Percentiles rank a stretch among this genome's conserved stretches.
phyloP scores from a whole-genome alignment of 2,797 vertebrate species.

The Bryconaethiops microstoma region DNA sequence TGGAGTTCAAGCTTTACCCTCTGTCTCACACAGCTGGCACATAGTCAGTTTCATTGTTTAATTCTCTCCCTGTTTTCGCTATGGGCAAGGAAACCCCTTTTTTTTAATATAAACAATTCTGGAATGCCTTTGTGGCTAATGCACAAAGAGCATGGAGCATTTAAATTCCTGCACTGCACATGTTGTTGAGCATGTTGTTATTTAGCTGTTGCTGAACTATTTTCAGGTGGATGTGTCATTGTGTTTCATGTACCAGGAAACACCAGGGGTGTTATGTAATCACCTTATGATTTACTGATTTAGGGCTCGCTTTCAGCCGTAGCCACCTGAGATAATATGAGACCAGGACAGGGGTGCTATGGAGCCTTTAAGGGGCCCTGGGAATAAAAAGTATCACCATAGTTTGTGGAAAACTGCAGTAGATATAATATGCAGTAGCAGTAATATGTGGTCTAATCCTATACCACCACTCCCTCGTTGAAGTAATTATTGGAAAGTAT shows the following conservation, averaged over 20 bases:
- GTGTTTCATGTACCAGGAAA: constrained; percentile 3
- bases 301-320: background rate
- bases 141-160: background rate
- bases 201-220: background rate
- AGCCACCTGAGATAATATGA: background rate
- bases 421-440: too few relatives aligned
- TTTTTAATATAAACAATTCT: background rate
- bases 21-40: background rate
- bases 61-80: constrained; percentile 1
- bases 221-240: background rate
- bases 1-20: background rate
- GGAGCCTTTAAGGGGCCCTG: too few relatives aligned
- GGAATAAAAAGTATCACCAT: too few relatives aligned
- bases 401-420: too few relatives aligned
- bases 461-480: too few relatives aligned
- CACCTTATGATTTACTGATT: background rate
- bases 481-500: too few relatives aligned
- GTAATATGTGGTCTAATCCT: too few relatives aligned
- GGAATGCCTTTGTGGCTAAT: background rate
- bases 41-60: constrained; percentile 4
- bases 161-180: background rate
- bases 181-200: background rate
- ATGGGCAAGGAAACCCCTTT: background rate
- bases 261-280: background rate
- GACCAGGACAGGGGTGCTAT: background rate